These are phyloP conservation scores for Leucozona laternaria DNA, from an alignment of 2,888 invertebrate genomes.

Conservation along the genomic window DNA sequence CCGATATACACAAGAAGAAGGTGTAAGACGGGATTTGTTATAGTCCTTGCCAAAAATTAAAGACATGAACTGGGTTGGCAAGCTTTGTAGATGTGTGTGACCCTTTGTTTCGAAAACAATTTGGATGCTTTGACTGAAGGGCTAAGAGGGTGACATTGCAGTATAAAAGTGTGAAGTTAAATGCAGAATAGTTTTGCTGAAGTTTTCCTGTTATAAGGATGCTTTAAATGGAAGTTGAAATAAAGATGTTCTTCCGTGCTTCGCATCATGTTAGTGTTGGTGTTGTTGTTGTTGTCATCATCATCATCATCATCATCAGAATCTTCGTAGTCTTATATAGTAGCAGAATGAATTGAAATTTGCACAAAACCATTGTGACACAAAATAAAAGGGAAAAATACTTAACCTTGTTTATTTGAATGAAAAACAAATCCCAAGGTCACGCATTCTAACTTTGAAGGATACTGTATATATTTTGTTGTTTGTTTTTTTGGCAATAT, in stretches of 20 bases:
- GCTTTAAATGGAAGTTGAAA: constrained; percentile 58
- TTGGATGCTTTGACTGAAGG: constrained; percentile 2
- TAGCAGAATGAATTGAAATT: constrained; percentile 22
- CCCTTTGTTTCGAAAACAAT: constrained; percentile 57
- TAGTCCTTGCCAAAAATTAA: constrained; percentile 58
- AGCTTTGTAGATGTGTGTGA: constrained; percentile 25
- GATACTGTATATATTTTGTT: neutral
- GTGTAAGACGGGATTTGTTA: constrained; percentile 39
- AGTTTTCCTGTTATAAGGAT: constrained; percentile 59
- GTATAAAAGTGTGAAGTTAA: constrained; percentile 25
- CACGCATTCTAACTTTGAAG: constrained; percentile 46
- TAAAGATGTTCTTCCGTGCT: constrained; percentile 59
- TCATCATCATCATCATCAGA: constrained; percentile 2
- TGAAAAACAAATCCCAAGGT: constrained; percentile 55
- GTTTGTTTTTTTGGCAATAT: neutral
- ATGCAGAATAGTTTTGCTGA: constrained; percentile 52
- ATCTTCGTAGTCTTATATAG: neutral
- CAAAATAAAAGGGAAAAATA: neutral
- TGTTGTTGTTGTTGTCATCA: neutral
- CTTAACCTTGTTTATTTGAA: constrained; percentile 36
- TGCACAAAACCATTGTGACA: constrained; percentile 17
- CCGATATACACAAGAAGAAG: neutral
- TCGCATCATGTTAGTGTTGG: neutral
- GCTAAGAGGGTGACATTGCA: neutral
- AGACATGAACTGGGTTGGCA: constrained; percentile 21